Percentiles rank a stretch among this genome's conserved stretches.
These are phyloP conservation scores for Dicrurus megarhynchus DNA, from an alignment of 2,113 vertebrate genomes.

Conservation along the genomic window DNA sequence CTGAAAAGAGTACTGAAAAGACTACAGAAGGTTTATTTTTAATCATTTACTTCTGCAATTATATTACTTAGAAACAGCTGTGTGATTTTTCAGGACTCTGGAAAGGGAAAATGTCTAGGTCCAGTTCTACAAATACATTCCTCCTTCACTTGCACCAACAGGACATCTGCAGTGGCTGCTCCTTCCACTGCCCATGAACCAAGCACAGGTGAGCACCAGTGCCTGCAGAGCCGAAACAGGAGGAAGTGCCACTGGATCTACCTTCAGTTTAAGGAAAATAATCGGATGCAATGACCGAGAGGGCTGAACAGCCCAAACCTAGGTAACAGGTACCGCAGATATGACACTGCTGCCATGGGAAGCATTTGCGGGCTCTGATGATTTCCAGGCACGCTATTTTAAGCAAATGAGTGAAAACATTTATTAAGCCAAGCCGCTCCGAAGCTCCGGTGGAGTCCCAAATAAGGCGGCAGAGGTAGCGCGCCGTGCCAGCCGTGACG, in stretches of 20 bases:
- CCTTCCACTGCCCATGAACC: not conserved
- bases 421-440: not conserved
- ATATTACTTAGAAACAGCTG: not conserved
- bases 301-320: not conserved
- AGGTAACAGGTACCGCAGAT: not conserved
- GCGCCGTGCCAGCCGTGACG: not conserved
- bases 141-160: not conserved
- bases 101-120: not conserved
- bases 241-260: not conserved
- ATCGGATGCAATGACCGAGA: not conserved
- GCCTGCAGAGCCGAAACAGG: not conserved
- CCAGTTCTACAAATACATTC: not conserved
- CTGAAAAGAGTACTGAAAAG: not conserved
- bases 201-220: accelerated
- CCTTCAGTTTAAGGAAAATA: not conserved
- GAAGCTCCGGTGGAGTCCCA: not conserved
- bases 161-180: not conserved
- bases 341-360: not conserved
- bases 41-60: not conserved
- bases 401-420: not conserved
- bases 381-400: not conserved
- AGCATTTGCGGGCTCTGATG: not conserved
- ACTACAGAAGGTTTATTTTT: not conserved
- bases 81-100: not conserved
- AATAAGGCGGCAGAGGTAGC: not conserved